Evolutionary conservation across 2,888 invertebrate genomes (phyloP), one percentile per base, ranked within the genome.

Genomic region (Gymnosoma rotundatum): DNA sequence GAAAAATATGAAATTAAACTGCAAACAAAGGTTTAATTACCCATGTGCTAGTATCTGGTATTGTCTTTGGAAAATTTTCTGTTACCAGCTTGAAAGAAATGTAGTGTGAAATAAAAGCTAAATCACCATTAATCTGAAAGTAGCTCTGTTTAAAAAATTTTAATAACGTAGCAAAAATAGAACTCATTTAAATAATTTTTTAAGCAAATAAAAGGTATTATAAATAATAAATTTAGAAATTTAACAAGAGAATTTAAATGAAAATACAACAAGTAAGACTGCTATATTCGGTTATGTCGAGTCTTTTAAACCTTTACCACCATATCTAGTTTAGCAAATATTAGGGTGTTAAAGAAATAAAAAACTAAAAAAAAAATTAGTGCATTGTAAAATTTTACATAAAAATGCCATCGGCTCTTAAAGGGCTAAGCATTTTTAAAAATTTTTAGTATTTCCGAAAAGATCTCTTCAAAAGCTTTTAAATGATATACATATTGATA

Each of bases 11-110:
- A 75, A 72, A 76, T 66, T 63, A 73, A 78, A 60, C 16, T 70
- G 54, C 64, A 76, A 83, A 76, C 63, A 72, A 73, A 63, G 50
- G 83, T 76, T 80, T 83, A 83, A 83, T 83, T 83, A 80, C 76
- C 76, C 83, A 80, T 83, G 83, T 83, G 83, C 83, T 76, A 83
- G 72, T 73, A 74, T 56, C 66, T 63, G 48, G 20, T 48, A 58
- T 75, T 80, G 72, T 76, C 76, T 80, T 63, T 76, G 18, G 61
- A 67, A 70, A 25, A n/a, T 50, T 58, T 42, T 42, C 50, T 63
- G 64, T 78, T 63, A 38, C 20, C 78, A 58, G 45, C 61, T 72
- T 56, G 14, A 48, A 66, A 72, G 18, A 58, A 78, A 56, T 66
- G 21, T 66, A 36, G 21, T 42, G 64, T 64, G 66, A 60, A 72